Evolutionary conservation across 2,113 vertebrate genomes (phyloP), one percentile per base, ranked within the genome.

Genomic region (Shinisaurus crocodilurus): DNA sequence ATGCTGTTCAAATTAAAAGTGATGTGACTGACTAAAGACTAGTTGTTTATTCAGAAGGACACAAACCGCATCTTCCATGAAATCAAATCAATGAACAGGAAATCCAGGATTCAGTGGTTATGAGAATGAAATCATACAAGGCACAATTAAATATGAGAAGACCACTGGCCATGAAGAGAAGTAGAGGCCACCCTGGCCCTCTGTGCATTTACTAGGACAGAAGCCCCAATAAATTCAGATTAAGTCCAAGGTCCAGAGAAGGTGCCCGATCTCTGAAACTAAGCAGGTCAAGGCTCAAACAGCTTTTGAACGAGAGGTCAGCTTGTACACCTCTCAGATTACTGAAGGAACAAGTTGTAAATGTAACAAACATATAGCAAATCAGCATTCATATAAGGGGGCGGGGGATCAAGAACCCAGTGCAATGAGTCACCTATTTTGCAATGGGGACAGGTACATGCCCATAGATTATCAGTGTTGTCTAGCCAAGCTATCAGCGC

Each of bases 1-100:
- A 67, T 90, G 43, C 57, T 70, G 90, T 92, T 86, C 45, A 75
- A 92, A 84, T 86, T 50, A 65, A 2, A 0, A 4, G 69, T 82
- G 60, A 60, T 72, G 18, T 90, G 85, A 70, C 50, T 12, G 85
- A 70, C 45, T 12, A 50, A 76, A 18, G 85, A 65, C 82, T 60
- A 88, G 76, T 23, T 89, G 48, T 65, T 85, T 43, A 76, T 65
- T 76, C 43, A 76, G 57, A 85, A 79, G 65, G 45, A 69, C 40
- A 75, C 45, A 45, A 74, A 85, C 1, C 25, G 12, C 27, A 25
- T 79, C 6, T 82, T 89, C 70, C 34, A 13, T 89, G 75, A 86
- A 88, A 92, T 84, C 72, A 70, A 76, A 82, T 76, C 2, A 84
- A 80, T 72, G 3, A 74, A 86, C 0, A 6, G 63, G 85, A 72